Conservation (phyloP, 2,113 vertebrate genomes). For the Gasterosteus aculeatus region DNA sequence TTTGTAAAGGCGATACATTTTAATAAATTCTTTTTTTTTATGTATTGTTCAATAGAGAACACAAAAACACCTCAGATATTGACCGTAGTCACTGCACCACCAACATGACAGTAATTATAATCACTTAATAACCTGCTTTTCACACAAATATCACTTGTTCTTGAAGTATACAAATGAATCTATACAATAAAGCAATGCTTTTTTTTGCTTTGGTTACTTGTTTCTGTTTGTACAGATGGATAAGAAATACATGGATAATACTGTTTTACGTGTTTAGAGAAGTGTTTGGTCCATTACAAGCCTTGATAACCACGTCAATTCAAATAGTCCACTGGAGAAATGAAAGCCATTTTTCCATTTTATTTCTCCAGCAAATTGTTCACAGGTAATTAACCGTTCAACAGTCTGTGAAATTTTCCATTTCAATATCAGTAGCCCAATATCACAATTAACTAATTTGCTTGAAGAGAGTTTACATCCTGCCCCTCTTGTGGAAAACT, state of each 20-base stretch:
- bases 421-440: not conserved
- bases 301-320: not conserved
- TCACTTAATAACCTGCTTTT: conserved; percentile 66
- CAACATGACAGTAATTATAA: conserved; percentile 50
- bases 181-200: conserved; percentile 67
- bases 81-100: conserved; percentile 40
- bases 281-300: not conserved
- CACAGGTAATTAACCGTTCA: not conserved
- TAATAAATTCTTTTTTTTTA: conserved; percentile 62
- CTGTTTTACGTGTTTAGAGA: not conserved
- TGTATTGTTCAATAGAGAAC: conserved; percentile 65
- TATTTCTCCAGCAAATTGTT: not conserved
- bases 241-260: not conserved
- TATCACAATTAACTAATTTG: not conserved
- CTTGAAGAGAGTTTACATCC: not conserved
- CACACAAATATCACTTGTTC: conserved; percentile 61
- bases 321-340: not conserved
- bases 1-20: conserved; percentile 73
- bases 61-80: conserved; percentile 40
- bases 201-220: conserved; percentile 46
- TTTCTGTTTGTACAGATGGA: conserved; percentile 4
- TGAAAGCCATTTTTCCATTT: not conserved
- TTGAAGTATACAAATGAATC: conserved; percentile 49
- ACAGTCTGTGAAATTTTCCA: not conserved
- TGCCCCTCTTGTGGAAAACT: not conserved